Evolutionary conservation across 2,797 vertebrate genomes (phyloP), one percentile per base, ranked within the genome.

Genomic region (Choloepus didactylus): DNA sequence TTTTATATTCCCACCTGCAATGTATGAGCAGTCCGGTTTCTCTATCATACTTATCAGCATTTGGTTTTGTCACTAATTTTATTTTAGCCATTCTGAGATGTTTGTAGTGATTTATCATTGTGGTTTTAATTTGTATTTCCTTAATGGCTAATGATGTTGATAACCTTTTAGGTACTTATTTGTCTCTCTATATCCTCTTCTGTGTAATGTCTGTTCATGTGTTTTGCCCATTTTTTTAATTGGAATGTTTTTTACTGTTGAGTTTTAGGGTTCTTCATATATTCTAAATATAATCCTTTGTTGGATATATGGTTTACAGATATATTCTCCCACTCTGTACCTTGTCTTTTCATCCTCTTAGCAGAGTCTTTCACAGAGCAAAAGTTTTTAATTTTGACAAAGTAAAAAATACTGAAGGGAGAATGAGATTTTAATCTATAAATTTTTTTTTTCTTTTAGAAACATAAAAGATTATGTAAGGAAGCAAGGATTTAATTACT

Each of bases 401-500:
- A 38, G n/a, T 69, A 19, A 16, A 76, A 90, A 44, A 3, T 92
- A 69, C 5, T 87, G 19, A 69, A 69, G 67, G 2, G 3, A 0
- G 89, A 86, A 59, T 72, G 12, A 82, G 54, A 44, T 80, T 84
- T 91, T 82, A 93, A 6, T 51, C 11, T 83, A 8, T 82, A 12
- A 60, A 64, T 56, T 38, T 75, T 38, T 51, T 12, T 38, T 16
- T 54, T 11, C 41, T 67, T 89, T 95, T 91, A 92, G 67, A 77
- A 83, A 72, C 19, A 87, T 44, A 35, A 66, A 92, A 70, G 76
- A 84, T 62, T 72, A 51, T 77, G 9, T 35, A 88, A 75, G 66
- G 19, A 46, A 46, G 77, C 62, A 87, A 59, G 31, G 31, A 88
- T 60, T 88, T 82, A 83, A 77, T 82, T 88, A 84, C 59, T 84